phyloP scores from a whole-genome alignment of 2,797 vertebrate genomes.

The Microtus californicus region DNA sequence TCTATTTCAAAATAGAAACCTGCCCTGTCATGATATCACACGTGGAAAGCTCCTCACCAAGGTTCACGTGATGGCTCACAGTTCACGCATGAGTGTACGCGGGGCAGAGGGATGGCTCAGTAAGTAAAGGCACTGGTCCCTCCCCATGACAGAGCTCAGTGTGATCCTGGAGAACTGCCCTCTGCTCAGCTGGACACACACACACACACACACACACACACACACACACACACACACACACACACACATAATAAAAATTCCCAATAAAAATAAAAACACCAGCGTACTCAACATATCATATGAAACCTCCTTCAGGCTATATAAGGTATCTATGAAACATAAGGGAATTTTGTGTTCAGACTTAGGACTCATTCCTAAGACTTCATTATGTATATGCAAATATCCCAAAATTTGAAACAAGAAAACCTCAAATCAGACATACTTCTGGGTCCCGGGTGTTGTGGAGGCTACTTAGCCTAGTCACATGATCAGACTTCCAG shows the following conservation, averaged over 20 bases:
- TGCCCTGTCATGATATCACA: neutral
- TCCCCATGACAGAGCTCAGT: neutral
- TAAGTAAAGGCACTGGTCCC: neutral
- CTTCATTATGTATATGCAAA: neutral
- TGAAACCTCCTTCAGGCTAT: neutral
- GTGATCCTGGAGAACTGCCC: neutral
- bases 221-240: too few species aligned
- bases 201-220: neutral
- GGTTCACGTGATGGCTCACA: neutral
- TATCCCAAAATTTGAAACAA: neutral
- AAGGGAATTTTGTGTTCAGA: neutral
- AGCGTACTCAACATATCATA: neutral
- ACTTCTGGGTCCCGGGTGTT: neutral
- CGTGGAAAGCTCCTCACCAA: neutral
- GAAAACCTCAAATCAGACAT: neutral
- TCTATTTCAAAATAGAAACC: neutral
- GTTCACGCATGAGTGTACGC: neutral
- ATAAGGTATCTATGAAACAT: neutral
- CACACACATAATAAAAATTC: neutral
- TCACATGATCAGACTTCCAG: fast-evolving
- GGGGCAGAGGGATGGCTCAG: neutral
- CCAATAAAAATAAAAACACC: neutral
- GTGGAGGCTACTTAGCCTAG: neutral
- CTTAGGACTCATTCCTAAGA: neutral
- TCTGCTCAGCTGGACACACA: neutral